Conservation (phyloP, 1,140 invertebrate species). For the Thalassaphorura encarpata region DNA sequence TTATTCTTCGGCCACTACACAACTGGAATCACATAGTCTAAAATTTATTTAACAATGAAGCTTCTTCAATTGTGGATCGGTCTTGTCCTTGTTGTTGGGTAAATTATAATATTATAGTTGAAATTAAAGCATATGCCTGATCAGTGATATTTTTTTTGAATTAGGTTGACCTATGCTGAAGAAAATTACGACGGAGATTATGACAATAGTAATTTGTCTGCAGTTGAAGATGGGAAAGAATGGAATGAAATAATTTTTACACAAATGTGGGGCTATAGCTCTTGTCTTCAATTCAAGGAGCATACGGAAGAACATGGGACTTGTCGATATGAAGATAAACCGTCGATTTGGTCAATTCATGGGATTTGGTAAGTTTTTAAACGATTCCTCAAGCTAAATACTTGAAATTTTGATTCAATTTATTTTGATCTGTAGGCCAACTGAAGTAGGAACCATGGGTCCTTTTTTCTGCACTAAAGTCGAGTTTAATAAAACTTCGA, state of each 20-base stretch:
- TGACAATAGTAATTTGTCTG: no score
- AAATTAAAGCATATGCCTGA: no score
- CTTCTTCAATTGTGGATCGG: no score
- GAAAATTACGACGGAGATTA: no score
- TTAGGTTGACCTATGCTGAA: no score
- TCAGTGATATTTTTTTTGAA: no score
- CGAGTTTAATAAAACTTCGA: slow-evolving; percentile 18
- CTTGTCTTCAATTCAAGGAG: slow-evolving; percentile 29
- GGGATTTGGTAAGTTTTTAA: slow-evolving; percentile 25
- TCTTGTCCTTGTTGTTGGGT: no score
- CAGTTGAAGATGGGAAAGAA: background rate
- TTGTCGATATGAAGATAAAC: slow-evolving; percentile 25
- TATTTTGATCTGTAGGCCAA: slow-evolving; percentile 16
- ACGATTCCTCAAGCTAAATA: background rate
- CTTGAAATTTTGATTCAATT: background rate
- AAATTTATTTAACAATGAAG: no score
- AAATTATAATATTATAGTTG: no score
- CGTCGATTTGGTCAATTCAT: slow-evolving; percentile 31
- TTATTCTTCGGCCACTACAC: no score
- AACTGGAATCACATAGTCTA: no score
- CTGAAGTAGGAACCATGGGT: slow-evolving; percentile 16
- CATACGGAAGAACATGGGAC: background rate
- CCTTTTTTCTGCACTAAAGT: slow-evolving; percentile 30
- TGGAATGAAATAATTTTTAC: slow-evolving; percentile 20
- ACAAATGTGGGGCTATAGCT: slow-evolving; percentile 24